phyloP scores from a whole-genome alignment of 2,797 vertebrate genomes.

The Neoniphon sammara region DNA sequence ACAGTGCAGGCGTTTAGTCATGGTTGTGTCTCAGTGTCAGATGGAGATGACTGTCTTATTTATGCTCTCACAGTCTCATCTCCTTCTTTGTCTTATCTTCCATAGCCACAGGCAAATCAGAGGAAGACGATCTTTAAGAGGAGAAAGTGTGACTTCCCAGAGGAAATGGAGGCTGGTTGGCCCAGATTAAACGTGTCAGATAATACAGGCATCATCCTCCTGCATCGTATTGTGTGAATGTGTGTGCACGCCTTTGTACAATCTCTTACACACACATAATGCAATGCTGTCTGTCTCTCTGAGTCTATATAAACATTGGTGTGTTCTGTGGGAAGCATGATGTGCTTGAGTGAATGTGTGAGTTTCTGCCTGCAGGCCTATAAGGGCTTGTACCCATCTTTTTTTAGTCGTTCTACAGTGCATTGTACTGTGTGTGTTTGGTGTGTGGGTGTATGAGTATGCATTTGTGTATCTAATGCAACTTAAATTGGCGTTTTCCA shows the following conservation, averaged over 20 bases:
- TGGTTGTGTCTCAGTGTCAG: slow-evolving; percentile 23
- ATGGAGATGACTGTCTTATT: slow-evolving; percentile 14
- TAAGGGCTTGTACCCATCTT: slow-evolving; percentile 11
- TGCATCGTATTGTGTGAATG: neutral
- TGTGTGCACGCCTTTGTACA: neutral
- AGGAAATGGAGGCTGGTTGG: slow-evolving; percentile 22
- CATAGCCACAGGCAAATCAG: slow-evolving; percentile 13
- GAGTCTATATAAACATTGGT: neutral
- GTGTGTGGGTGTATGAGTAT: neutral
- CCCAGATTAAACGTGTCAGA: slow-evolving; percentile 43
- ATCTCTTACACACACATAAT: slow-evolving; percentile 26
- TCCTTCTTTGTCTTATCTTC: slow-evolving; percentile 39
- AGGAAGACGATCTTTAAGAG: neutral
- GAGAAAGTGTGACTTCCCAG: slow-evolving; percentile 21
- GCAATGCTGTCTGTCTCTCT: neutral
- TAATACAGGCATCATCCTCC: slow-evolving; percentile 6
- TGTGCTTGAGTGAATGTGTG: neutral
- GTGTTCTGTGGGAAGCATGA: slow-evolving; percentile 7
- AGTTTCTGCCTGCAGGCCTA: slow-evolving; percentile 17
- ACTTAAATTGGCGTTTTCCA: too few relatives aligned
- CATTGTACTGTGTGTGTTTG: neutral
- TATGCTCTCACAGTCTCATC: slow-evolving; percentile 1
- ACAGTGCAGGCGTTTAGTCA: slow-evolving; percentile 47
- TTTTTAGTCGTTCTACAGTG: neutral
- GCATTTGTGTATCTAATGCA: neutral